These are phyloP conservation scores for Hiodon tergisus DNA, from an alignment of 2,113 vertebrate genomes.

Conservation along the genomic window DNA sequence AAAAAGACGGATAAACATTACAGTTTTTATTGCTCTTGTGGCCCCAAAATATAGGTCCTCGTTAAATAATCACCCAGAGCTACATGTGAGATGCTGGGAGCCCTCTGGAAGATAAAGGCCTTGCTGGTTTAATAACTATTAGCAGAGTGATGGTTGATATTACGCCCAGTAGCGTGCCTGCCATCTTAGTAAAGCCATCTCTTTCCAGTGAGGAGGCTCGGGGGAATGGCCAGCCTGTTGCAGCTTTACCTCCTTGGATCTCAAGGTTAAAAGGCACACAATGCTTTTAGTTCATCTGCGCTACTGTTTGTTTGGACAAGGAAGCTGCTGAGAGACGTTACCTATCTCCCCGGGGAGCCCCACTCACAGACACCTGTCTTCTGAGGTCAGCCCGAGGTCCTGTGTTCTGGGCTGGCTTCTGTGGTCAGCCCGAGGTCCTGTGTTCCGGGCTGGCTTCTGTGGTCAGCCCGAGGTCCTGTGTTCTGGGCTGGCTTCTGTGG, in stretches of 20 bases:
- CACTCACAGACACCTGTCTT: background rate
- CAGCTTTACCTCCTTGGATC: background rate
- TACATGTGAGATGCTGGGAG: slow-evolving; percentile 42
- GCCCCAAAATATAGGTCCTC: slow-evolving; percentile 41
- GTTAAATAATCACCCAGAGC: slow-evolving; percentile 43
- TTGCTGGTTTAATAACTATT: slow-evolving; percentile 58
- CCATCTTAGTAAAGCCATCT: slow-evolving; percentile 46
- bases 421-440: no score
- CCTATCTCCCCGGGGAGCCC: no score
- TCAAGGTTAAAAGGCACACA: background rate
- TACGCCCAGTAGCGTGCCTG: slow-evolving; percentile 32
- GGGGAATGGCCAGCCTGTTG: background rate
- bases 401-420: no score
- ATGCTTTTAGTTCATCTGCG: background rate
- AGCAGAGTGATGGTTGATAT: slow-evolving; percentile 60
- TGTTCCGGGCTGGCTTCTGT: no score
- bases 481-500: no score
- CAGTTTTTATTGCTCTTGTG: slow-evolving; percentile 40
- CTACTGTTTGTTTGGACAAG: background rate
- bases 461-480: no score
- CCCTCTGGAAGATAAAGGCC: slow-evolving; percentile 48
- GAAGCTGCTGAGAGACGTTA: background rate
- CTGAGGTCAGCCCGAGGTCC: no score
- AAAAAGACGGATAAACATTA: background rate
- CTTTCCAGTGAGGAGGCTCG: slow-evolving; percentile 26